Evolutionary conservation across 1,140 invertebrate species (phyloP), one percentile per base, ranked within the genome.

Genomic region (Megalopta genalis): DNA sequence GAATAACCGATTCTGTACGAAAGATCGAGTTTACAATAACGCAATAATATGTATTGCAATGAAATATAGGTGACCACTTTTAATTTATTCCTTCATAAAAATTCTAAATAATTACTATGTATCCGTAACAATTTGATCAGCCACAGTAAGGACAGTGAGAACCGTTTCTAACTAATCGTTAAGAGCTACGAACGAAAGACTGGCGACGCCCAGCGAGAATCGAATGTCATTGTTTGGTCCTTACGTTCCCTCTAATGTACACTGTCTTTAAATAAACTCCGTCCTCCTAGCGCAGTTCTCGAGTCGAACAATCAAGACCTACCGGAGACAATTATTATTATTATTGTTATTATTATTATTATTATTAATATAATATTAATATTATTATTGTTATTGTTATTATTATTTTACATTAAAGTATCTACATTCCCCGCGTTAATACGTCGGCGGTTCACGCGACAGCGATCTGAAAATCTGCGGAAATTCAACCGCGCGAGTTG

Each of bases 191-290:
- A 37, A 21, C 59, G 62, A 63, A 52, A 49, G 39, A 59, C 37
- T 57, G 42, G 54, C 54, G 54, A 57, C 42, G 49, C n/a, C 5
- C n/a, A 57, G 39, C 39, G 42, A 60, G 39, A 18, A 42, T 54
- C 49, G 54, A 46, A 37, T 65, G 54, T 74, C 52, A 79, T 46
- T 74, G 57, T 74, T 79, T 79, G 77, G 77, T 79, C 77, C 77
- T 74, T 74, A 74, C 54, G 71, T 79, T 79, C 42, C 39, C 8
- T 65, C 77, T 73, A 79, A 69, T 66, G 52, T 78, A 72, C 46
- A 72, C 12, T 64, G n/a, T 16, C n/a, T 14, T 72, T 46, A 60
- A 77, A 70, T 60, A 59, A 69, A 62, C 27, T 62, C 9, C 21
- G 7, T 18, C n/a, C 49, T 52, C 54, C 54, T 8, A 57, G n/a